Base-by-base conservation (phyloP, 2,888 invertebrate genomes). In the Tinea semifulvella region DNA sequence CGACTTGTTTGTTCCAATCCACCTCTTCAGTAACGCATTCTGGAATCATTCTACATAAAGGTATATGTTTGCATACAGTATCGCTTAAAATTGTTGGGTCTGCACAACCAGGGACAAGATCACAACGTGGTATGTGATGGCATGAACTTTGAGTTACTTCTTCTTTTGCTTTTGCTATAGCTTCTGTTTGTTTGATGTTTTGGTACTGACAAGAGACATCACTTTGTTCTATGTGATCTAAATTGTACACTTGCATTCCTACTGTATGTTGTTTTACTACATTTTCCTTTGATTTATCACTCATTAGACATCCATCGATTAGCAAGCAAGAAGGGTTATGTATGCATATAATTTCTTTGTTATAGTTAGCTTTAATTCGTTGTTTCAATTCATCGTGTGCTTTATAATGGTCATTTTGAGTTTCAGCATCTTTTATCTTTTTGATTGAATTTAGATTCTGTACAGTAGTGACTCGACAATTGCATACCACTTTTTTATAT, bases 291-390 rank as follows among this genome's bases (percentile, higher is more conserved):
- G 11, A 11, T 31, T 5, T 11, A 31, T 7, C 11, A 31, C 8
- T 11, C 47, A 68, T 70, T 1, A 75, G 54, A 48, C 75, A 75
- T 2, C 76, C 76, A 39, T 76, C 74, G 19, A 75, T 72, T n/a
- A 75, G 52, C 42, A 76, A 56, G 46, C 72, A 74, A 10, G 68
- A 70, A 25, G 76, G 76, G 49, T 70, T 73, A 40, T 75, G 76
- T 44, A 75, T 74, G 49, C 76, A 75, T 2, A 76, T 53, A 18
- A 76, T 55, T 61, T 74, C 66, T 0, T 65, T 66, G 1, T 73
- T 66, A 50, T 73, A 75, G 46, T 64, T 68, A 1, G 58, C 45
- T 18, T 57, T 8, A 7, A 22, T 7, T 22, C 25, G 5, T 28
- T 28, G 8, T n/a, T n/a, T 11, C n/a, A 28, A n/a, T 6, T 6